phyloP scores from a whole-genome alignment of 1,140 invertebrate species.

The Achroia grisella region DNA sequence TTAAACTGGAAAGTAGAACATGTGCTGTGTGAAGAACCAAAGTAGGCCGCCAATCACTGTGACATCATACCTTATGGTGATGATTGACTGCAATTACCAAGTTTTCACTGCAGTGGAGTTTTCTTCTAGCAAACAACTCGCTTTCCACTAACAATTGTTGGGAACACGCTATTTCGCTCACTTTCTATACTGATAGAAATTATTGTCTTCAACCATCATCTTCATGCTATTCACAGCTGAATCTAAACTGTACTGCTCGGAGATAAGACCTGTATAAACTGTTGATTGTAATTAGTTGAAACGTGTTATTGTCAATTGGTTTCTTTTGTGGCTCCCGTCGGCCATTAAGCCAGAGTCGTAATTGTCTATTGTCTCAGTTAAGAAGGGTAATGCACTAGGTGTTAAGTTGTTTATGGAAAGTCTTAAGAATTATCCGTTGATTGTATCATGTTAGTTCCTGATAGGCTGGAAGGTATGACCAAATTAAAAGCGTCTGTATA shows the following conservation, averaged over 20 bases:
- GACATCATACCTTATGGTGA: neutral
- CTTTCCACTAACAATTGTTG: constrained; percentile 53
- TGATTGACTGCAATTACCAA: neutral
- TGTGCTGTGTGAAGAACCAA: neutral
- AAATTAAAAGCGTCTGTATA: no score
- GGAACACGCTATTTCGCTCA: constrained; percentile 32
- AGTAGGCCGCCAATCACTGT: constrained; percentile 2
- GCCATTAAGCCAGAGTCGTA: constrained; percentile 21
- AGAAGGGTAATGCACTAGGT: constrained; percentile 11
- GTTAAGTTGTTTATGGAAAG: constrained; percentile 7
- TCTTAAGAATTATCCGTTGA: neutral
- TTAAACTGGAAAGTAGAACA: no score
- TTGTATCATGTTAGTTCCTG: no score
- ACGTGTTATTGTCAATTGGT: constrained; percentile 28
- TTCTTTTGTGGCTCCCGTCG: constrained; percentile 31
- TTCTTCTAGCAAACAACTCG: constrained; percentile 34
- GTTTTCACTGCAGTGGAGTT: constrained; percentile 35
- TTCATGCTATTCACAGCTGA: constrained; percentile 2
- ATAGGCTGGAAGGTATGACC: no score
- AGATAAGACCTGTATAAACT: constrained; percentile 3
- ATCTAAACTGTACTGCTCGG: constrained; percentile 14
- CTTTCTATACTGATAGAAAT: constrained; percentile 58
- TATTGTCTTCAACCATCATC: constrained; percentile 20
- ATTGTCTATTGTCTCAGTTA: constrained; percentile 19
- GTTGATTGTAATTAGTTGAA: constrained; percentile 7